Evolutionary conservation across 2,113 vertebrate genomes (phyloP).

Genomic region (Axis porcinus): DNA sequence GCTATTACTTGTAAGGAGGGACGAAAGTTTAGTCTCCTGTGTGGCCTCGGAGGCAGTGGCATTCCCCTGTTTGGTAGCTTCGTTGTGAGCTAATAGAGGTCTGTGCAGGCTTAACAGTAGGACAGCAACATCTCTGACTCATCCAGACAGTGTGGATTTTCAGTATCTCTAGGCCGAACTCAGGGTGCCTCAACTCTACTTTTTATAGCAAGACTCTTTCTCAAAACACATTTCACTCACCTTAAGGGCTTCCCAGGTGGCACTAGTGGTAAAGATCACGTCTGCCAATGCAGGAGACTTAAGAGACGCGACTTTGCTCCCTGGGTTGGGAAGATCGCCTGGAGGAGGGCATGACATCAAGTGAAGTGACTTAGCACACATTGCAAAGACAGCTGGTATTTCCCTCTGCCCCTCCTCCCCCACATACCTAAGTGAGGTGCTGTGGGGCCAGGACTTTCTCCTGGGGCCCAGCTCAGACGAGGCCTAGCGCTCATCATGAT

Average conservation of each 20-base stretch:
- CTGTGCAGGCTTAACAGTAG: neutral
- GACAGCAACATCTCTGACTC: neutral
- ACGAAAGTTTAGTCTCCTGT: neutral
- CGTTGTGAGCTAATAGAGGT: neutral
- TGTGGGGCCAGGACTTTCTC: neutral
- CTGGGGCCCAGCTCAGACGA: neutral
- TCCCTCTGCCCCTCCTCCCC: neutral
- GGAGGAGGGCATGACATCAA: neutral
- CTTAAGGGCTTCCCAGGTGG: neutral
- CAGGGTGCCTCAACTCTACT: neutral
- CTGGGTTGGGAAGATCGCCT: neutral
- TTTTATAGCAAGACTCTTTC: neutral
- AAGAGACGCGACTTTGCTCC: neutral
- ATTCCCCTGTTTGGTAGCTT: neutral
- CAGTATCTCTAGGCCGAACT: neutral
- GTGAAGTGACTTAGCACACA: neutral
- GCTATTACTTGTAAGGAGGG: neutral
- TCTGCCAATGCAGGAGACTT: neutral
- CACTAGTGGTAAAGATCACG: neutral
- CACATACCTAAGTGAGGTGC: neutral
- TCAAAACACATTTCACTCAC: neutral
- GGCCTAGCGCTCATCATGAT: neutral
- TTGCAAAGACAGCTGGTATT: neutral
- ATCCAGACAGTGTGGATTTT: neutral
- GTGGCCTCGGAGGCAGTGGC: neutral